Percentiles rank a stretch among this genome's conserved stretches.
These are phyloP conservation scores for Podarcis muralis DNA, from an alignment of 2,113 vertebrate genomes.

Conservation along the genomic window DNA sequence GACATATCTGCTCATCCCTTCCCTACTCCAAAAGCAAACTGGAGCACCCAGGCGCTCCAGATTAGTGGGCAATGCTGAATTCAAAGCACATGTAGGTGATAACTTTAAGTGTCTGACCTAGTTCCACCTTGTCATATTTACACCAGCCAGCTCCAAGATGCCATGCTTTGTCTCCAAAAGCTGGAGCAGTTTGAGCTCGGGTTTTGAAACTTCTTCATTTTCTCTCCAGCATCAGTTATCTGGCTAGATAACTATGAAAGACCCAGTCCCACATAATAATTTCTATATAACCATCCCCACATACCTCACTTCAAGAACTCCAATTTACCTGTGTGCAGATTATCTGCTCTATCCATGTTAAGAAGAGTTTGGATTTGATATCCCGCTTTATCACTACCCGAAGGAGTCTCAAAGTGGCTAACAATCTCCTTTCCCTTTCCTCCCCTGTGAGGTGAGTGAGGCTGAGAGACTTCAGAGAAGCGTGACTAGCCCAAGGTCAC, in stretches of 20 bases:
- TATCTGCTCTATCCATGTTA: background rate
- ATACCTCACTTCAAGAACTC: no score
- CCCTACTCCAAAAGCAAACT: background rate
- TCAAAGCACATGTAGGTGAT: background rate
- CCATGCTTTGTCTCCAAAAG: background rate
- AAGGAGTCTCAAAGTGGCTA: no score
- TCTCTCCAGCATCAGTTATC: background rate
- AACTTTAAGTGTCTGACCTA: background rate
- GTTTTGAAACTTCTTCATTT: background rate
- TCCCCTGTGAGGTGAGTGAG: no score
- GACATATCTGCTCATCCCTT: no score
- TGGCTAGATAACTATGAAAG: background rate
- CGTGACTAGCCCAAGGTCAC: no score
- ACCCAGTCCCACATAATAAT: no score
- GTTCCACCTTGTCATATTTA: background rate
- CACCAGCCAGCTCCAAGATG: background rate
- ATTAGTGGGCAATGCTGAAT: background rate
- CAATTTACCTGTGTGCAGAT: background rate
- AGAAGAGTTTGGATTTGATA: background rate
- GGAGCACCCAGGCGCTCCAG: background rate
- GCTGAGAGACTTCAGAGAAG: no score
- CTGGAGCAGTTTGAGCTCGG: background rate
- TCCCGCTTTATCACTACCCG: no score
- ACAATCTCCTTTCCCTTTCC: no score
- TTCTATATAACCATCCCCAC: background rate